Evolutionary conservation across 1,140 invertebrate genomes (phyloP).

Genomic region (Drosophila repletoides): DNA sequence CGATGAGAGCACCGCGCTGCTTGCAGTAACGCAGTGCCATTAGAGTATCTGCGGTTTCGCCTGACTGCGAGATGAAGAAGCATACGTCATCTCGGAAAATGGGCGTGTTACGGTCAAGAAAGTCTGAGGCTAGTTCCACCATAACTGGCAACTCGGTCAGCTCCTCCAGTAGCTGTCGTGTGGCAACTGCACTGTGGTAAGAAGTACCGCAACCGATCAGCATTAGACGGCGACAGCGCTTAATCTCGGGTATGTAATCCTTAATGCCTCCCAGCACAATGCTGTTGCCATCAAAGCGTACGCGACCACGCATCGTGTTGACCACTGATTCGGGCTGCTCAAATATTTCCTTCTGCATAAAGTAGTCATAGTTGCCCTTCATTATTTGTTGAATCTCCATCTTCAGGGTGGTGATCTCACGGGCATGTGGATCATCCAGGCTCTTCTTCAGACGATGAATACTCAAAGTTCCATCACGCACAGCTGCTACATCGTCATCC

Average conservation of each 20-base stretch:
- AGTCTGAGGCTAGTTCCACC: slow-evolving; percentile 99
- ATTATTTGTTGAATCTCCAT: slow-evolving; percentile 99
- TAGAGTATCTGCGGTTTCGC: slow-evolving; percentile 98
- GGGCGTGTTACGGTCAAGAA: slow-evolving; percentile 98
- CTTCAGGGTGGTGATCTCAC: slow-evolving; percentile 98
- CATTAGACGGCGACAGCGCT: slow-evolving; percentile 96
- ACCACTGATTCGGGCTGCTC: slow-evolving; percentile 99
- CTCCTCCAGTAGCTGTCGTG: slow-evolving; percentile 97
- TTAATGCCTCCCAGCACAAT: slow-evolving; percentile 87
- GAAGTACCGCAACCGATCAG: slow-evolving; percentile 99
- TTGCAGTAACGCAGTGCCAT: slow-evolving; percentile 98
- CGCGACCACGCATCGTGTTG: slow-evolving; percentile 99
- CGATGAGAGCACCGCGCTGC: slow-evolving; percentile 96
- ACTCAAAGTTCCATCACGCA: slow-evolving; percentile 94
- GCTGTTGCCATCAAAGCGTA: slow-evolving; percentile 90
- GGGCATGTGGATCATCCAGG: slow-evolving; percentile 91
- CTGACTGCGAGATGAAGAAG: slow-evolving; percentile 99
- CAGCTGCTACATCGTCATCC: slow-evolving; percentile 94
- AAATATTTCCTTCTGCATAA: slow-evolving; percentile 99
- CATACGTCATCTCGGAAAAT: slow-evolving; percentile 99
- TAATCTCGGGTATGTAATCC: slow-evolving; percentile 98
- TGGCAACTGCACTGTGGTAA: slow-evolving; percentile 99
- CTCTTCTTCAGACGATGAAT: slow-evolving; percentile 94
- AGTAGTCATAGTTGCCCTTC: slow-evolving; percentile 99
- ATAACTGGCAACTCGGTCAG: slow-evolving; percentile 99